Base-by-base conservation (phyloP, 2,113 vertebrate species). In the Myrmecobius fasciatus region DNA sequence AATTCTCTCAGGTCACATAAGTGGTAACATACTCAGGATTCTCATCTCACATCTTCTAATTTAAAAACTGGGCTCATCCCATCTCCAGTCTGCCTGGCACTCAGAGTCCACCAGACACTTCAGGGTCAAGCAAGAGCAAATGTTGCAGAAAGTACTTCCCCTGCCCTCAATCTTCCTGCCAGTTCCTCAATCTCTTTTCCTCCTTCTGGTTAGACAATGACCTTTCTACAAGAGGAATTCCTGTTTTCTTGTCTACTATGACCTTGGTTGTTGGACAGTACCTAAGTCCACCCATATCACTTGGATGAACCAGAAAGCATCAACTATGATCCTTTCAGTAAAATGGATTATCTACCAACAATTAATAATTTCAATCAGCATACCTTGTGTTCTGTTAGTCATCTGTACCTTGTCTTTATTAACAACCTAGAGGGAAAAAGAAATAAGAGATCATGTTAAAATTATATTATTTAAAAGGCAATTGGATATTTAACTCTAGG, bases 371-470 rank as follows among this genome's bases (percentile, higher is more conserved):
- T 2, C 94, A 91, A 91, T 91, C 94, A 91, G 93, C 96, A 3
- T 97, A 98, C 97, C 97, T 0, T n/a, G 53, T 67, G 89, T 52
- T 25, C 48, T 28, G 43, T 46, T 8, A 53, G 92, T 28, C 67
- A 92, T 31, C 52, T 92, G 93, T 46, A 92, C 94, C 56, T 90
- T 95, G 91, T 12, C 91, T 91, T 95, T 91, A 22, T 56, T 93
- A 49, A 91, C 49, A 53, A 91, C 95, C 97, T 98, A 93, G 54
- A 96, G 88, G 91, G 22, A 56, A 46, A 96, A 83, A 43, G n/a
- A 83, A 95, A 96, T 83, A 8, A 94, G 93, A 95, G 94, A 51
- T 67, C 51, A 52, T 24, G 8, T 92, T 89, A 93, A 95, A 94
- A 91, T 51, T 49, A 46, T n/a, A 46, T 53, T 48, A 11, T 47